Base-by-base conservation (phyloP, 2,888 invertebrate species). In the Scaptomyza caliginosa region DNA sequence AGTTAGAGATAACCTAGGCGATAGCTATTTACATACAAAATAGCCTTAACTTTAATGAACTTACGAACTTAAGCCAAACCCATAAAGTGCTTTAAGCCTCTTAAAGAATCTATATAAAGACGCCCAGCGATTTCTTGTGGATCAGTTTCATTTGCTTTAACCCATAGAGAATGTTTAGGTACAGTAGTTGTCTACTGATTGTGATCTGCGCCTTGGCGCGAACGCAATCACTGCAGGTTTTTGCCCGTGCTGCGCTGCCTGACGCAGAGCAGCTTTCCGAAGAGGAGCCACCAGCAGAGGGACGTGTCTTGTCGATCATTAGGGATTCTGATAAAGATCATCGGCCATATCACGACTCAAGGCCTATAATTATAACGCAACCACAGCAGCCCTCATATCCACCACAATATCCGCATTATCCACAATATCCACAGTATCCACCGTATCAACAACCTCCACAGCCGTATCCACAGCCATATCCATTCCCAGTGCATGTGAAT, bases 291-390 rank as follows among this genome's bases (percentile, higher is more conserved):
- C 38, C 26, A 30, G 39, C 54, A 0, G 48, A 74, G 30, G 74
- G 74, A 48, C 74, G 74, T 3, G 11, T 74, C 1, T 51, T 69
- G 6, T 17, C 58, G 2, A 36, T 74, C 7, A 11, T 58, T 2
- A n/a, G 57, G 2, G 65, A 65, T 1, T 19, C 55, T n/a, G 71
- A 58, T n/a, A 48, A 49, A 19, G 39, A 43, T 19, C 39, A 30
- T 2, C 30, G 30, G 3, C n/a, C 19, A 4, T 0, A 40, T 10
- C 56, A 56, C 16, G 70, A 60, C 7, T 1, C 28, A 6, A 52
- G 56, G 24, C 72, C 72, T 1, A 64, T 73, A n/a, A 65, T 74
- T 16, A 68, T 73, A 26, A 17, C 54, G 4, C 0, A 26, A 10
- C 67, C 57, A 2, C 24, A 23, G 10, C 34, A 34, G n/a, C 34